phyloP scores from a whole-genome alignment of 2,888 invertebrate species.

The Drosophila koepferae region DNA sequence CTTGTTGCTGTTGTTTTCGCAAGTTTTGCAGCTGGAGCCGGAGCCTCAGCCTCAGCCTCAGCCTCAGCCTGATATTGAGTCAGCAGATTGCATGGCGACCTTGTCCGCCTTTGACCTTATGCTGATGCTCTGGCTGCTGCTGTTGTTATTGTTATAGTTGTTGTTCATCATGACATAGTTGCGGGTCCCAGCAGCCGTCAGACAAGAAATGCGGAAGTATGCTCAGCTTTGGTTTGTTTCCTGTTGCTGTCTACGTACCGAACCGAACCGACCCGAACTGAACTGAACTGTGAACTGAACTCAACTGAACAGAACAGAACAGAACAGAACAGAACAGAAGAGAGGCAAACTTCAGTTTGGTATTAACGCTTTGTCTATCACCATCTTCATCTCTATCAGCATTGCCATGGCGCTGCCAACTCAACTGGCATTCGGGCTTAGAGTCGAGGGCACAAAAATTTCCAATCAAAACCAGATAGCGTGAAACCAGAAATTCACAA shows the following conservation, averaged over 20 bases:
- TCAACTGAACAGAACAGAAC: neutral
- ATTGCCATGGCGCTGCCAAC: slow-evolving; percentile 10
- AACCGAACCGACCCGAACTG: neutral
- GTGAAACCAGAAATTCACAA: slow-evolving; percentile 75
- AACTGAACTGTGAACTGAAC: neutral
- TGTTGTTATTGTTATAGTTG: slow-evolving; percentile 25
- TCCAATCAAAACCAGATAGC: slow-evolving; percentile 80
- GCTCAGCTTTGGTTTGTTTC: slow-evolving; percentile 63
- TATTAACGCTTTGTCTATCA: slow-evolving; percentile 25
- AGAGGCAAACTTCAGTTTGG: slow-evolving; percentile 11
- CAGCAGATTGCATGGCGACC: slow-evolving; percentile 43
- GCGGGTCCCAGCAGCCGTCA: slow-evolving; percentile 40
- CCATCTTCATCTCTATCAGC: slow-evolving; percentile 11
- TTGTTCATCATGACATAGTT: slow-evolving; percentile 68
- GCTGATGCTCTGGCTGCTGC: slow-evolving; percentile 7
- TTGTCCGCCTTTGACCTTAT: slow-evolving; percentile 24
- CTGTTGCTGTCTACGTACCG: slow-evolving; percentile 44
- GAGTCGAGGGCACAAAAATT: slow-evolving; percentile 61
- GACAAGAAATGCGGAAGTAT: slow-evolving; percentile 59
- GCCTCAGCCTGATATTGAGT: slow-evolving; percentile 65
- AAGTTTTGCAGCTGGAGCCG: slow-evolving; percentile 29
- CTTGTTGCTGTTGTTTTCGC: slow-evolving; percentile 22
- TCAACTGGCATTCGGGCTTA: slow-evolving; percentile 21
- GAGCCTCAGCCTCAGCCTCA: slow-evolving; percentile 1
- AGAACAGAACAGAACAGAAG: neutral